Evolutionary conservation across 2,888 invertebrate species (phyloP).

Genomic region (Drosophila suboccidentalis): DNA sequence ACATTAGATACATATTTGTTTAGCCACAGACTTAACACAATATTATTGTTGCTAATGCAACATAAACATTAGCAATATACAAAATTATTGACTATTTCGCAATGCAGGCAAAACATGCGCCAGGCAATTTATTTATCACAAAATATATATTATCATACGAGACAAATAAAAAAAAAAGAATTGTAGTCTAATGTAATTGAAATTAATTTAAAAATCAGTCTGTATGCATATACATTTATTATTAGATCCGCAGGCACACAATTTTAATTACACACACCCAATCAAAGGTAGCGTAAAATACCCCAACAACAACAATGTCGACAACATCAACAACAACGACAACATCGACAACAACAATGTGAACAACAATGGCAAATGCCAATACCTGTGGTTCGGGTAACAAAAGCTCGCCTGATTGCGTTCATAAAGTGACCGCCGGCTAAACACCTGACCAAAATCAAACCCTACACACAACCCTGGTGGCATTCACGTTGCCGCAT

Average conservation of each 20-base stretch:
- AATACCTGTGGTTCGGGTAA: conserved; percentile 44
- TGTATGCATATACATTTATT: conserved; percentile 56
- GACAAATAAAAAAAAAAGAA: conserved; percentile 20
- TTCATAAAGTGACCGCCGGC: conserved; percentile 62
- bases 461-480: conserved; percentile 21
- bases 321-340: conserved; percentile 15
- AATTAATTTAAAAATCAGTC: conserved; percentile 56
- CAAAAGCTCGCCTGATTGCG: conserved; percentile 74
- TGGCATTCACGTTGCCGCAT: not conserved
- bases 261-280: conserved; percentile 75
- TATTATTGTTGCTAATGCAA: conserved; percentile 54
- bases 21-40: conserved; percentile 50
- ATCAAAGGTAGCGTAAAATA: conserved; percentile 51
- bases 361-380: conserved; percentile 42
- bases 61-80: conserved; percentile 29
- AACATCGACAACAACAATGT: conserved; percentile 12
- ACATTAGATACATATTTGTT: conserved; percentile 27
- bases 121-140: conserved; percentile 43
- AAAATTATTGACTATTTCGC: conserved; percentile 22
- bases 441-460: conserved; percentile 70
- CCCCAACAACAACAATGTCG: conserved; percentile 14
- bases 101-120: conserved; percentile 63
- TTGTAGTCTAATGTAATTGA: conserved; percentile 38
- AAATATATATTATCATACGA: conserved; percentile 1
- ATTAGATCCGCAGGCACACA: conserved; percentile 57